These are phyloP conservation scores for Paraescarpia echinospica DNA, from an alignment of 1,140 invertebrate species.

Conservation along the genomic window DNA sequence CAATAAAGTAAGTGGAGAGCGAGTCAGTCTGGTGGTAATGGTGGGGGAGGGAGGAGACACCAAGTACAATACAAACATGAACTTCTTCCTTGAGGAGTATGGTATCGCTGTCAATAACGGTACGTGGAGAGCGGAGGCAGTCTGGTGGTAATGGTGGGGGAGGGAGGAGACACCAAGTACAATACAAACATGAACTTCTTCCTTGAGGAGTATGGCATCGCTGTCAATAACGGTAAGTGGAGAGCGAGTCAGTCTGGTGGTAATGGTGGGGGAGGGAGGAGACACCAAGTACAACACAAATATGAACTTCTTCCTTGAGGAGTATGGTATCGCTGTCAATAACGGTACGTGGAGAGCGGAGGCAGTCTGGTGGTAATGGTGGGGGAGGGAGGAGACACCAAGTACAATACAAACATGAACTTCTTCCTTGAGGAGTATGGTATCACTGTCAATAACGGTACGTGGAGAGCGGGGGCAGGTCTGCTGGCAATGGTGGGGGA, in stretches of 20 bases:
- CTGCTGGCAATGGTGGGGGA: slow-evolving; percentile 86
- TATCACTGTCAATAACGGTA: slow-evolving; percentile 92
- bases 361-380: slow-evolving; percentile 85
- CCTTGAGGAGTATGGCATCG: slow-evolving; percentile 92
- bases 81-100: slow-evolving; percentile 94
- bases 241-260: slow-evolving; percentile 78
- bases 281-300: slow-evolving; percentile 88
- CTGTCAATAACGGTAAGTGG: slow-evolving; percentile 86
- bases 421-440: slow-evolving; percentile 95
- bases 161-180: slow-evolving; percentile 85
- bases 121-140: slow-evolving; percentile 77
- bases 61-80: slow-evolving; percentile 89
- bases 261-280: slow-evolving; percentile 87
- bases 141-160: slow-evolving; percentile 81
- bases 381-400: slow-evolving; percentile 86
- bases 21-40: slow-evolving; percentile 82
- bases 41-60: slow-evolving; percentile 90
- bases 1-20: slow-evolving; percentile 80
- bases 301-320: slow-evolving; percentile 94
- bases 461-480: slow-evolving; percentile 74
- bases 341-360: slow-evolving; percentile 78
- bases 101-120: slow-evolving; percentile 94
- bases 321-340: slow-evolving; percentile 94
- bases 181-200: slow-evolving; percentile 97
- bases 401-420: slow-evolving; percentile 91